Base-by-base conservation (phyloP, 2,888 invertebrate species). In the Microchrysa polita region DNA sequence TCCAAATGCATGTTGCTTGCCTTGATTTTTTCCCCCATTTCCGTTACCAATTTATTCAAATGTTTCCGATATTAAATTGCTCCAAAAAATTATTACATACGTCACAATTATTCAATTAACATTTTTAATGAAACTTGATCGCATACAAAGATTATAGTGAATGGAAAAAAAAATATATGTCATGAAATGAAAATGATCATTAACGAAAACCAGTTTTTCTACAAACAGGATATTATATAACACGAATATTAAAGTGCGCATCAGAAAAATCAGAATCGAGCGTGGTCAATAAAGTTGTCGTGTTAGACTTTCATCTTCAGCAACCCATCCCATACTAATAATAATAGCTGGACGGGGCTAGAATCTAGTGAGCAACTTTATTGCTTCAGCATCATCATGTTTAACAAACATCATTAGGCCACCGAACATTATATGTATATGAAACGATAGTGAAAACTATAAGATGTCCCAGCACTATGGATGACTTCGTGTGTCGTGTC, bases 91-190 rank as follows among this genome's bases (percentile, higher is more conserved):
- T n/a, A n/a, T n/a, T n/a, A 4, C 48, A 48, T 48, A 48, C 48
- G 42, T 7, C 12, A 42, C 42, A 42, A 12, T 9, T 48, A 12
- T n/a, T 7, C 48, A n/a, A 34, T 34, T 12, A 48, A n/a, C 12
- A 48, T 12, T 48, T 12, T 10, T 48, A 48, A 48, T 48, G 48
- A n/a, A 48, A 48, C 12, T 48, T 10, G 48, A 48, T 48, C 48
- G 48, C 48, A 48, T n/a, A 10, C 48, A n/a, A 12, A 12, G 48
- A 48, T 48, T 2, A 34, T 42, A 42, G 2, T 48, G 48, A n/a
- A 48, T 48, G 12, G 14, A 10, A 52, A 52, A 52, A 55, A 55
- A 55, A 16, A 55, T 55, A 55, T 55, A 55, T 55, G 55, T 55
- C 55, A 16, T 20, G 55, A 55, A 55, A 55, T 55, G 16, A 55